Conservation (phyloP, 2,888 invertebrate genomes). For the Fissipunctia ypsillon region DNA sequence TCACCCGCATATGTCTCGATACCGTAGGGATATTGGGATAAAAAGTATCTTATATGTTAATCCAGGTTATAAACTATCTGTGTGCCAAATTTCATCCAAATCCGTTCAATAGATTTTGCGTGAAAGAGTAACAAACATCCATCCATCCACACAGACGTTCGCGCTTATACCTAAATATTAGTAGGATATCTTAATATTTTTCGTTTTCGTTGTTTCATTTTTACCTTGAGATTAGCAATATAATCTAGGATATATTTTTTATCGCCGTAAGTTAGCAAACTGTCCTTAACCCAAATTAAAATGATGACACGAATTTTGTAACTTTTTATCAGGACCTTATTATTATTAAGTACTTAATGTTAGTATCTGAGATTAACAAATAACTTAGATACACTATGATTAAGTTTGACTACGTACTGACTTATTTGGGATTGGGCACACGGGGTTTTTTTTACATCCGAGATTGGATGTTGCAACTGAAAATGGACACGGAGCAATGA, state of each 20-base stretch:
- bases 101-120: no score
- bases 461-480: neutral
- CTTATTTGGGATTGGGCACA: neutral
- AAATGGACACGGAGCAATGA: no score
- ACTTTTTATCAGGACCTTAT: neutral
- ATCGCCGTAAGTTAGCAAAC: constrained; percentile 3
- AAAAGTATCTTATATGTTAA: no score
- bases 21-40: no score
- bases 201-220: neutral
- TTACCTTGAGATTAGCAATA: constrained; percentile 31
- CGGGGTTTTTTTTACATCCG: no score
- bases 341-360: neutral
- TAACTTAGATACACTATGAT: neutral
- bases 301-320: neutral
- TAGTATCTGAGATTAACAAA: neutral
- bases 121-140: no score
- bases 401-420: no score
- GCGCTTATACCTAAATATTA: no score
- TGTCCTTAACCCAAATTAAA: constrained; percentile 33
- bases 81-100: no score
- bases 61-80: no score
- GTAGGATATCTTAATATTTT: neutral
- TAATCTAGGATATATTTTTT: constrained; percentile 20
- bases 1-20: no score
- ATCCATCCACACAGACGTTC: no score